Base-by-base conservation (phyloP, 2,797 vertebrate genomes). In the Aulostomus chinensis region DNA sequence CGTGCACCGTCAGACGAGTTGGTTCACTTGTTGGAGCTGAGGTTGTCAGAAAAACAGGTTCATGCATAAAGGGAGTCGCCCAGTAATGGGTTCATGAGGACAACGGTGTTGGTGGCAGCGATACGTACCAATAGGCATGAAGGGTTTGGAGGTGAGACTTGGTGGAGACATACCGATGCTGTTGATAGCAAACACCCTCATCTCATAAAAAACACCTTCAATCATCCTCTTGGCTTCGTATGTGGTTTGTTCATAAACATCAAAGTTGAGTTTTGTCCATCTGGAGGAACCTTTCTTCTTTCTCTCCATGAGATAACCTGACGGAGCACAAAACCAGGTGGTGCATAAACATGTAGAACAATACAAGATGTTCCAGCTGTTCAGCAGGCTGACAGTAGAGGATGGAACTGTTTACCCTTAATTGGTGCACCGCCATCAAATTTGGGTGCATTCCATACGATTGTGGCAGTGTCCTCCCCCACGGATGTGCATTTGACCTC, bases 241-340 rank as follows among this genome's bases (percentile, higher is more conserved):
- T 2, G 90, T 90, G 0, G 88, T 90, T 0, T 82, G 83, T 0
- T 86, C 68, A 9, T 85, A 93, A 0, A 94, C 89, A 15, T 96
- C 95, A 15, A 94, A 97, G 86, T 97, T 97, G 48, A 97, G 87
- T 77, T 94, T 96, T 33, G 95, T 94, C 95, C 95, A 97, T 71
- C 94, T 91, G 25, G 88, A 87, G 1, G 94, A 95, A 12, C 94
- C 94, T 61, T 96, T 96, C 90, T 97, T 97, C 81, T 95, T 97
- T 58, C 95, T 91, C 82, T 97, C 95, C 87, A 97, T 88, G 33
- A 95, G 89, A 69, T 97, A 97, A 38, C 95, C 95, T 96, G 75
- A 29, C 8, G 18, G 34, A 25, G 8, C n/a, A 12, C 12, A 30
- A 43, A n/a, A n/a, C n/a, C n/a, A n/a, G n/a, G n/a, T n/a, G n/a